Evolutionary conservation across 2,113 vertebrate genomes (phyloP).

Genomic region (Crocuta crocuta): DNA sequence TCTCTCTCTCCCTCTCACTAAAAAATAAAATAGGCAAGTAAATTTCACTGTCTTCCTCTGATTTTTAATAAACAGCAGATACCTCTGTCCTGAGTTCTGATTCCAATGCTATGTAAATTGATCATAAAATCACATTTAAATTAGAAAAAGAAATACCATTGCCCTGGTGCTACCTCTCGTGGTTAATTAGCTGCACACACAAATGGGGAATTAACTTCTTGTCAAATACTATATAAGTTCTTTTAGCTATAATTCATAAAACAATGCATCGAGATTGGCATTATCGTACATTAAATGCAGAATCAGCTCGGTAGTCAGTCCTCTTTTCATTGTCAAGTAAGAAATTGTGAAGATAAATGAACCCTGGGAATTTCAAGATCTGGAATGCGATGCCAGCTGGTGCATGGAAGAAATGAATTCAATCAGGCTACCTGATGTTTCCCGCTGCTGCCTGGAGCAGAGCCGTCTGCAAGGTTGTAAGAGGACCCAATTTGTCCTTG

Average conservation of each 20-base stretch:
- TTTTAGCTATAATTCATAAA: constrained; percentile 75
- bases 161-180: not conserved
- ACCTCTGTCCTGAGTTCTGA: constrained; percentile 42
- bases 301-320: constrained; percentile 47
- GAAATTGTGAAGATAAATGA: constrained; percentile 75
- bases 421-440: constrained; percentile 67
- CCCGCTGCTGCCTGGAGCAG: constrained; percentile 57
- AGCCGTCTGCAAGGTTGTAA: constrained; percentile 12
- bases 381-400: constrained; percentile 67
- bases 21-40: constrained; percentile 22
- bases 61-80: constrained; percentile 56
- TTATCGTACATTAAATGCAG: constrained; percentile 61
- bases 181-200: constrained; percentile 68
- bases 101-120: constrained; percentile 47
- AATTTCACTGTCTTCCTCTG: not conserved
- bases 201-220: constrained; percentile 60
- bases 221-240: constrained; percentile 53
- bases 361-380: constrained; percentile 66
- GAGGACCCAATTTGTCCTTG: constrained; percentile 61
- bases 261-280: constrained; percentile 69
- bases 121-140: constrained; percentile 59
- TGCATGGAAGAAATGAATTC: constrained; percentile 68
- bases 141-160: constrained; percentile 47
- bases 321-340: constrained; percentile 72
- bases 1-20: no score